Percentiles rank a stretch among this genome's conserved stretches.
These are phyloP conservation scores for Adelges cooleyi DNA, from an alignment of 1,140 invertebrate species.

Conservation along the genomic window DNA sequence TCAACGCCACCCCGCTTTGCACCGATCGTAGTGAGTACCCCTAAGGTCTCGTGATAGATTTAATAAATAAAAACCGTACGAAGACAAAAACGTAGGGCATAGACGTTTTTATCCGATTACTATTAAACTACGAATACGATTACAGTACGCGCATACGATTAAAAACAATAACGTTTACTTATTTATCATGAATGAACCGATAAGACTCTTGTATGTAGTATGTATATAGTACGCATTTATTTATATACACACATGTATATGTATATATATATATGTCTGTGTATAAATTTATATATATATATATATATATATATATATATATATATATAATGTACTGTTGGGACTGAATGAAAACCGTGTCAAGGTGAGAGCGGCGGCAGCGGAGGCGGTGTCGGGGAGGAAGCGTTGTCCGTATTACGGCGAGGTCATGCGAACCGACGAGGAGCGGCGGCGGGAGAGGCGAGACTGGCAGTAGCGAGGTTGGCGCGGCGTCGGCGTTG, in stretches of 20 bases:
- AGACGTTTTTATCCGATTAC: no score
- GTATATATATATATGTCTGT: slow-evolving; percentile 1
- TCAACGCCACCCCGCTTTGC: no score
- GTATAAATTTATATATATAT: not conserved
- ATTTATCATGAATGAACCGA: no score
- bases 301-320: slow-evolving; percentile 9
- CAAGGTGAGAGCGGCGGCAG: slow-evolving; percentile 8
- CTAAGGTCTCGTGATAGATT: no score
- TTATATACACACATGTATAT: not conserved
- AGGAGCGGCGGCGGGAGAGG: not conserved
- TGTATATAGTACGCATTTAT: no score
- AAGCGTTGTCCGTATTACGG: slow-evolving; percentile 20
- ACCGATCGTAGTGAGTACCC: not conserved
- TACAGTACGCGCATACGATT: no score
- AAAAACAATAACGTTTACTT: no score
- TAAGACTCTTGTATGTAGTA: no score
- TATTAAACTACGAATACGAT: no score
- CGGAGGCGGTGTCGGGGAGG: not conserved
- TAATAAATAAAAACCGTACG: not conserved
- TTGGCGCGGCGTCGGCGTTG: not conserved
- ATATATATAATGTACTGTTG: not conserved
- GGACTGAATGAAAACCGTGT: slow-evolving; percentile 27
- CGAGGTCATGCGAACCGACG: slow-evolving; percentile 14
- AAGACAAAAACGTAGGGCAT: no score
- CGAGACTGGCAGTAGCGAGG: no score